phyloP scores from a whole-genome alignment of 2,888 invertebrate species.

The Agelastica alni region DNA sequence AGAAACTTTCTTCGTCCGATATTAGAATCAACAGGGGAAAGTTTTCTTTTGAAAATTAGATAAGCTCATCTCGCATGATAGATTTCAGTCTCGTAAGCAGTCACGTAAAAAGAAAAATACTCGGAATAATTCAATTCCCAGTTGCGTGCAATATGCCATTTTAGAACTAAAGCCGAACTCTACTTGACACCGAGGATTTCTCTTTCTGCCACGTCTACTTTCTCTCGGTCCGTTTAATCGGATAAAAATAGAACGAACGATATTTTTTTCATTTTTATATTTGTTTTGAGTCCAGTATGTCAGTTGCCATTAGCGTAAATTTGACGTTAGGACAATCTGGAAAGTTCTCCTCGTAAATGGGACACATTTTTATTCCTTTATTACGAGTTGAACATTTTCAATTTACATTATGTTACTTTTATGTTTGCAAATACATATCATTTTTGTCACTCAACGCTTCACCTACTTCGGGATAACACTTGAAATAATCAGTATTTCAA shows the following conservation, averaged over 20 bases:
- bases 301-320: neutral
- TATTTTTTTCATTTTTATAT: conserved; percentile 9
- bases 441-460: too few relatives aligned
- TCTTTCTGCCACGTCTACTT: conserved; percentile 13
- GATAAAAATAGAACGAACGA: conserved; percentile 9
- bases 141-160: conserved; percentile 21
- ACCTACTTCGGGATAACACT: too few relatives aligned
- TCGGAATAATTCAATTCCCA: conserved; percentile 19
- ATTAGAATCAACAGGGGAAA: conserved; percentile 7
- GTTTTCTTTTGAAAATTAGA: conserved; percentile 13
- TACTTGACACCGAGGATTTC: conserved; percentile 19
- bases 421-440: too few relatives aligned
- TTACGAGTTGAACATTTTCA: too few relatives aligned
- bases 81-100: conserved; percentile 4
- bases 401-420: too few relatives aligned
- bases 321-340: too few relatives aligned
- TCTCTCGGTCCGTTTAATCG: conserved; percentile 16
- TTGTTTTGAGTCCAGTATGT: conserved; percentile 1
- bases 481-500: too few relatives aligned
- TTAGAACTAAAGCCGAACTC: conserved; percentile 17
- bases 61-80: conserved; percentile 12
- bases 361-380: too few relatives aligned
- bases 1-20: neutral
- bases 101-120: conserved; percentile 13
- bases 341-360: too few relatives aligned